A percentile compares a stretch with the other conserved stretches of the same genome.
phyloP scores from a whole-genome alignment of 1,140 invertebrate species.

The Ips nitidus region DNA sequence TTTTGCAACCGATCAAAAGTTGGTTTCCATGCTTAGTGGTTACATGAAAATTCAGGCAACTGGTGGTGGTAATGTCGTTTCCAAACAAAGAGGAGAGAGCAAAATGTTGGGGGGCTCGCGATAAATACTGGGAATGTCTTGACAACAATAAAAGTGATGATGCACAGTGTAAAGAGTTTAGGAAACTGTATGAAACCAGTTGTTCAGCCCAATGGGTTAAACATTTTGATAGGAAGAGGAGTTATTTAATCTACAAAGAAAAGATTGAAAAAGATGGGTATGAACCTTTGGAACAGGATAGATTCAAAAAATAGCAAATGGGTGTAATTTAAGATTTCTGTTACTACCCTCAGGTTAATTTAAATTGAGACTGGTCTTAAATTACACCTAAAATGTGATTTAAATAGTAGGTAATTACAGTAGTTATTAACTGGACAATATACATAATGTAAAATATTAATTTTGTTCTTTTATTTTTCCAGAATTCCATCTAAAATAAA shows the following conservation, averaged over 20 bases:
- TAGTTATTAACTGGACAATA: conserved; percentile 3
- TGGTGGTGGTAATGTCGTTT: conserved; percentile 68
- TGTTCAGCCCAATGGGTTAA: conserved; percentile 91
- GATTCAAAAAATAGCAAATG: conserved; percentile 18
- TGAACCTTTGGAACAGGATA: conserved; percentile 62
- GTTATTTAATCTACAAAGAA: conserved; percentile 86
- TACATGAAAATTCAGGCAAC: not conserved
- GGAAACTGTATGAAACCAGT: conserved; percentile 76
- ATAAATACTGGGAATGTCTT: conserved; percentile 89
- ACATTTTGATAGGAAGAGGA: conserved; percentile 89
- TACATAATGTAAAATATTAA: not conserved
- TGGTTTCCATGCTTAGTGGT: not conserved
- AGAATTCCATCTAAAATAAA: conserved; percentile 44
- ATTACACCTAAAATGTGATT: not conserved
- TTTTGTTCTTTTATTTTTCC: conserved; percentile 41
- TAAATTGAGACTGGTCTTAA: conserved; percentile 4
- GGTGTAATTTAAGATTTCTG: conserved; percentile 10
- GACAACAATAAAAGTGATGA: conserved; percentile 58
- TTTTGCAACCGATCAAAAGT: not conserved
- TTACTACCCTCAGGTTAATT: not conserved
- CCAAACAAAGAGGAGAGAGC: conserved; percentile 77
- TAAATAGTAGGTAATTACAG: not conserved
- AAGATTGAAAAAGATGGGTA: conserved; percentile 84
- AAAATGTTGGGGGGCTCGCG: conserved; percentile 81
- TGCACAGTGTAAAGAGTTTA: conserved; percentile 67